Base-by-base conservation (phyloP, 1,140 invertebrate species). In the Apolygus lucorum region DNA sequence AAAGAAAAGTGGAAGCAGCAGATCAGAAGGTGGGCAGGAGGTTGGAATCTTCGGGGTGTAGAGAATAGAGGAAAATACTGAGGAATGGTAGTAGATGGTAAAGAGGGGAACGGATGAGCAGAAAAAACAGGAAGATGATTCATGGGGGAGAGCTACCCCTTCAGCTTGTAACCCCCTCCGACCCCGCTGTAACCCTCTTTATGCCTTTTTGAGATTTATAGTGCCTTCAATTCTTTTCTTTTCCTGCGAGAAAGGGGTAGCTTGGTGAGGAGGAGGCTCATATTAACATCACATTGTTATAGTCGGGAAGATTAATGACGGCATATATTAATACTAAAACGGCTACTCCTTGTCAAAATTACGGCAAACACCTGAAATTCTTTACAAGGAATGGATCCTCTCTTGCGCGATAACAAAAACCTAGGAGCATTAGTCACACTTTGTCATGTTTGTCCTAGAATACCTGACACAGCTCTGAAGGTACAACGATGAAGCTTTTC, bases 251-350 rank as follows among this genome's bases (percentile, higher is more conserved):
- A 14, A 4, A 59, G 22, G 54, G n/a, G n/a, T n/a, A n/a, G n/a
- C n/a, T n/a, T n/a, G n/a, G n/a, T n/a, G n/a, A 28, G 26, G 27
- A 28, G 34, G 64, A 28, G 27, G 24, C 24, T 66, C 17, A 66
- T 66, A 66, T 66, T 66, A 66, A 66, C 64, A 66, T 66, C 64
- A 66, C 28, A 66, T 66, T 66, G 64, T 66, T 66, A 66, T 66
- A 24, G 64, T n/a, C n/a, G 34, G 64, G 64, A 66, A 66, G 64
- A 66, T 66, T 66, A 66, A 66, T 66, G 64, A 26, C 28, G 26
- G 64, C 27, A 66, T 66, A 66, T 66, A 34, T 66, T 66, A 66
- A 66, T 66, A 66, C 29, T 34, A 66, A 66, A 66, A 2, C 64
- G 54, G 54, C 54, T 21, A 21, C 54, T 59, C 64, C 28, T 28